These are phyloP conservation scores for Lophotriccus pileatus DNA, from an alignment of 2,797 vertebrate genomes.

Conservation along the genomic window DNA sequence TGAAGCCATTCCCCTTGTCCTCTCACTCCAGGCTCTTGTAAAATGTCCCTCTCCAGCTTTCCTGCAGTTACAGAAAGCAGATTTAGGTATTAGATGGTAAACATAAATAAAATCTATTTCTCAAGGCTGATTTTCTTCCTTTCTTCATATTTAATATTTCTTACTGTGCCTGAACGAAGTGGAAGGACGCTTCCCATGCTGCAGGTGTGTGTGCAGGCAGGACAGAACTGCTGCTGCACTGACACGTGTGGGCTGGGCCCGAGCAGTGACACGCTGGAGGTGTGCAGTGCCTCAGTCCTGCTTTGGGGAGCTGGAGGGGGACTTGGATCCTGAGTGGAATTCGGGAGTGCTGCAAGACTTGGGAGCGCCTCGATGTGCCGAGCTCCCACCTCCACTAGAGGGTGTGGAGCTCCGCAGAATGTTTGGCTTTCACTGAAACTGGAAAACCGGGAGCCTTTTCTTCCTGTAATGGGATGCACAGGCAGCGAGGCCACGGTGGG, in stretches of 20 bases:
- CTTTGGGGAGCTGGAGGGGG: background rate
- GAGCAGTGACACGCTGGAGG: no score
- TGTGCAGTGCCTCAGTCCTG: background rate
- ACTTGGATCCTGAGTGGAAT: rapidly evolving
- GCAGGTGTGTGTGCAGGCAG: background rate
- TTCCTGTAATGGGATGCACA: rapidly evolving
- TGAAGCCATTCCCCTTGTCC: background rate
- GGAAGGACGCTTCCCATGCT: background rate
- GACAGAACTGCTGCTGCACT: background rate
- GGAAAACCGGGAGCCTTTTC: background rate
- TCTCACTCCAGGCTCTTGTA: background rate
- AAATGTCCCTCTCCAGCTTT: background rate
- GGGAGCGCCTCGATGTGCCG: background rate
- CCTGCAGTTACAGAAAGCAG: background rate
- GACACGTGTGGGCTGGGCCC: no score
- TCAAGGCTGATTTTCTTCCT: background rate
- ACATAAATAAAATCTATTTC: background rate
- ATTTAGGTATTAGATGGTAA: background rate
- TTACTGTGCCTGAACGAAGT: rapidly evolving
- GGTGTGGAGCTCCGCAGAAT: background rate
- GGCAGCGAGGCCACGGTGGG: background rate
- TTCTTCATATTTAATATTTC: background rate
- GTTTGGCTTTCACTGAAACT: background rate
- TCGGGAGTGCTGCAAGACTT: background rate
- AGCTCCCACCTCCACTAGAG: conserved; percentile 36